Conservation (phyloP, 2,113 vertebrate species). For the Albula glossodonta region DNA sequence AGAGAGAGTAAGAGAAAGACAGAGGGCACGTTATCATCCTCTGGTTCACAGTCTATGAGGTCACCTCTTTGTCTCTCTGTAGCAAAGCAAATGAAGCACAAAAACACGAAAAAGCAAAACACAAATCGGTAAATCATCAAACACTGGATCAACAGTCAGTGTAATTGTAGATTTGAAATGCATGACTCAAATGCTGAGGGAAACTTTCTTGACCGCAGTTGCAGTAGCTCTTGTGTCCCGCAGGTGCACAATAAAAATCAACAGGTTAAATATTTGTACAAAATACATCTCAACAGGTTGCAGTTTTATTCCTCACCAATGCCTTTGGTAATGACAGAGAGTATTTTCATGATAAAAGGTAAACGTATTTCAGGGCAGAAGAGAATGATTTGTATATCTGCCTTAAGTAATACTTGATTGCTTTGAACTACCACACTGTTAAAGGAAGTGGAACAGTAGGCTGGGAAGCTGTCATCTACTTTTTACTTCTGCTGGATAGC, state of each 20-base stretch:
- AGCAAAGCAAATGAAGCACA: background rate
- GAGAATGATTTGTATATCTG: background rate
- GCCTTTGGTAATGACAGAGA: background rate
- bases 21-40: background rate
- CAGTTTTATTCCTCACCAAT: background rate
- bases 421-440: background rate
- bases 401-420: background rate
- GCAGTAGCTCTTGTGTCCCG: background rate
- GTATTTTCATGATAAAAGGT: background rate
- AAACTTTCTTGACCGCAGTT: background rate
- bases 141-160: background rate
- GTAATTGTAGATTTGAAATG: background rate
- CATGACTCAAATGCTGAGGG: background rate
- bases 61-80: background rate
- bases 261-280: background rate
- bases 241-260: background rate
- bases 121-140: background rate
- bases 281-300: too few relatives aligned
- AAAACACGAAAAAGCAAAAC: background rate
- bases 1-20: background rate
- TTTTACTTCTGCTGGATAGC: background rate
- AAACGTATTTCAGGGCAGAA: background rate
- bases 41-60: background rate
- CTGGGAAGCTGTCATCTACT: background rate
- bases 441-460: background rate